These are phyloP conservation scores for Pionites leucogaster DNA, from an alignment of 2,113 vertebrate genomes.

Conservation along the genomic window DNA sequence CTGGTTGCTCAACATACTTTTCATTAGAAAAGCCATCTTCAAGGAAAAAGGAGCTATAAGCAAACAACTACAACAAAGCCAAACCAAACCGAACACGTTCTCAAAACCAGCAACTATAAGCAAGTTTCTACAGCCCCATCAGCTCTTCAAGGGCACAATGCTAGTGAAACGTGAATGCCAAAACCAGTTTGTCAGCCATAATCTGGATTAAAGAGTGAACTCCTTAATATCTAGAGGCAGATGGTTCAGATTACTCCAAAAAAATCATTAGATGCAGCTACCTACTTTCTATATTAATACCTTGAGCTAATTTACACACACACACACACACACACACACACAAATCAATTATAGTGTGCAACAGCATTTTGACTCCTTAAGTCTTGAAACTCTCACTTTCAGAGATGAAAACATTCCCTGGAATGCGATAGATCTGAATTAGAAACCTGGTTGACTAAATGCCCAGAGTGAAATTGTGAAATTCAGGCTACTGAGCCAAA, in stretches of 20 bases:
- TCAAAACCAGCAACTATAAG: neutral
- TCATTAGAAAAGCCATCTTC: slow-evolving; percentile 93
- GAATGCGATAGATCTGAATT: neutral
- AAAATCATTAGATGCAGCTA: slow-evolving; percentile 72
- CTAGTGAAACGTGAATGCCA: slow-evolving; percentile 76
- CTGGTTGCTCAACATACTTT: slow-evolving; percentile 91
- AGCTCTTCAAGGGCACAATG: slow-evolving; percentile 82
- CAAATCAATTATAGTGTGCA: neutral
- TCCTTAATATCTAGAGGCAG: slow-evolving; percentile 84
- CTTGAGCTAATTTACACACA: slow-evolving; percentile 69
- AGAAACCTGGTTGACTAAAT: neutral
- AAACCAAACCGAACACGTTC: neutral
- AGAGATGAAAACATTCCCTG: neutral
- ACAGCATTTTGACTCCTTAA: neutral
- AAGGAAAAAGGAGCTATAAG: neutral
- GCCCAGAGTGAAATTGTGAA: neutral
- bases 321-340: neutral
- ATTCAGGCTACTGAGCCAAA: neutral
- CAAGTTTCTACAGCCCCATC: slow-evolving; percentile 69
- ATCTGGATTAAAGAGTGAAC: slow-evolving; percentile 94
- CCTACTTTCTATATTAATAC: slow-evolving; percentile 74
- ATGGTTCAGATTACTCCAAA: slow-evolving; percentile 85
- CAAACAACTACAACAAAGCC: neutral
- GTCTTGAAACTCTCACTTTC: neutral
- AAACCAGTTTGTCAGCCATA: slow-evolving; percentile 81